Evolutionary conservation across 2,888 invertebrate species (phyloP).

Genomic region (Troilus luridus): DNA sequence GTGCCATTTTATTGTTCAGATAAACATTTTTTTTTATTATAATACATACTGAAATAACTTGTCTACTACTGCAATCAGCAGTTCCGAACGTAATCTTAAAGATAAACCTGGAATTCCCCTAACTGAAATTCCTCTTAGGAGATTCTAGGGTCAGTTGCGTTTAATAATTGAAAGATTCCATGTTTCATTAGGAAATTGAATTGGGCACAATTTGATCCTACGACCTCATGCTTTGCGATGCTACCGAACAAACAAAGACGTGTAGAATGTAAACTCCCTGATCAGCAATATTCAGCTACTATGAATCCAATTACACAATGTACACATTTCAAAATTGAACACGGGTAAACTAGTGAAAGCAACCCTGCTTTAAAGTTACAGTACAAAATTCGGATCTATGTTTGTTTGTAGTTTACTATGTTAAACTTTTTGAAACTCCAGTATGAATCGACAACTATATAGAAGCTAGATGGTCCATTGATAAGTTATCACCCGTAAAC

Average conservation of each 20-base stretch:
- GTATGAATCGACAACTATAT: not conserved
- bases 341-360: slow-evolving; percentile 25
- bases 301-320: slow-evolving; percentile 47
- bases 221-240: slow-evolving; percentile 42
- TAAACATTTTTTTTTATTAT: too few relatives aligned
- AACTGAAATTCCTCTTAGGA: not conserved
- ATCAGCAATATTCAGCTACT: slow-evolving; percentile 36
- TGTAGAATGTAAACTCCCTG: slow-evolving; percentile 12
- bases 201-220: slow-evolving; percentile 36
- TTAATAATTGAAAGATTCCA: slow-evolving; percentile 25
- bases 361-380: not conserved
- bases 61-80: not conserved
- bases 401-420: not conserved
- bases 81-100: not conserved
- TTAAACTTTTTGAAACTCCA: not conserved
- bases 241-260: slow-evolving; percentile 39
- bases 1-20: too few relatives aligned
- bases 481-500: too few relatives aligned
- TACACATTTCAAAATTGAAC: slow-evolving; percentile 45
- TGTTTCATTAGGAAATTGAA: slow-evolving; percentile 40
- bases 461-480: too few relatives aligned
- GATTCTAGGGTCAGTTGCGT: not conserved
- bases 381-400: not conserved
- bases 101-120: not conserved
- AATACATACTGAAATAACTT: too few relatives aligned